Conservation (phyloP, 2,888 invertebrate genomes). For the Zygothrica quintamaculata region DNA sequence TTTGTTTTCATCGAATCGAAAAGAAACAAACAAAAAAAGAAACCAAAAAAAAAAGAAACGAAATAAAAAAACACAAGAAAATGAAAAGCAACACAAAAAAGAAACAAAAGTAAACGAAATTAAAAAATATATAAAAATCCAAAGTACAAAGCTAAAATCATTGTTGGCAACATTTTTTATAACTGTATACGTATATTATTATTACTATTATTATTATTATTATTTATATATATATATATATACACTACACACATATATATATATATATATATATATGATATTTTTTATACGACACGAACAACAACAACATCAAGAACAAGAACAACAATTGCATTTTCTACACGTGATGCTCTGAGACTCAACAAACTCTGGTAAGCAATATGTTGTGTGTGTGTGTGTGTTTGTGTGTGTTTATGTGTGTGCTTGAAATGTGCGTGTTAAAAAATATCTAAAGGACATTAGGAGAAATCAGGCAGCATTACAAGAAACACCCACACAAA, state of each 20-base stretch:
- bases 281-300: conserved; percentile 72
- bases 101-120: conserved; percentile 45
- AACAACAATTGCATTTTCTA: conserved; percentile 31
- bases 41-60: conserved; percentile 19
- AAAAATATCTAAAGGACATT: conserved; percentile 23
- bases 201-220: conserved; percentile 11
- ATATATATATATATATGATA: conserved; percentile 64
- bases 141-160: conserved; percentile 78
- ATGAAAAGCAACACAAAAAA: conserved; percentile 15
- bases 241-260: neutral
- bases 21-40: conserved; percentile 22
- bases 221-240: conserved; percentile 10
- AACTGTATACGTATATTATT: conserved; percentile 49
- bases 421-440: conserved; percentile 24
- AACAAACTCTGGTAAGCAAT: conserved; percentile 51
- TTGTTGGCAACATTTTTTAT: conserved; percentile 78
- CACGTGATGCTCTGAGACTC: conserved; percentile 60
- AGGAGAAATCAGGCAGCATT: conserved; percentile 27
- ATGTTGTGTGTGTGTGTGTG: neutral
- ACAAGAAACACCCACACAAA: conserved; percentile 1
- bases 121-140: conserved; percentile 72
- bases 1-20: conserved; percentile 50
- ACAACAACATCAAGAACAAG: conserved; percentile 47
- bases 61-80: conserved; percentile 19
- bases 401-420: conserved; percentile 1